Evolutionary conservation across 2,797 vertebrate species (phyloP).

Genomic region (Myotis planiceps): DNA sequence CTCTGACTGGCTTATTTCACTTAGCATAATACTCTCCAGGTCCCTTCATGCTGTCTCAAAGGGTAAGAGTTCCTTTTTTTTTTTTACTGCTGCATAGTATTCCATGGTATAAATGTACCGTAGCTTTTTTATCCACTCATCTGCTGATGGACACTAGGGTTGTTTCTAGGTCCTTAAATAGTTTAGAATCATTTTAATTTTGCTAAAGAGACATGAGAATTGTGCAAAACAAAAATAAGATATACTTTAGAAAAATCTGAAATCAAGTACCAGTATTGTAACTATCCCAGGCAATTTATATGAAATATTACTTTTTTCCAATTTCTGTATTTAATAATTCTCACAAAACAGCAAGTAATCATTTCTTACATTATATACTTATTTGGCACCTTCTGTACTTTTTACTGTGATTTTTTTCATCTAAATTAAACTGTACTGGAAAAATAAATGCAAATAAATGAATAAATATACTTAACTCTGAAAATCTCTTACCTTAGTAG

Average conservation of each 20-base stretch:
- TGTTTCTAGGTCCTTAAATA: too few species aligned
- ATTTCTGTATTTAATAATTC: not conserved
- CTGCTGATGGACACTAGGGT: too few species aligned
- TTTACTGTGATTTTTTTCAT: not conserved
- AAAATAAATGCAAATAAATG: not conserved
- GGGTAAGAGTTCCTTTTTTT: too few species aligned
- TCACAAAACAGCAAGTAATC: not conserved
- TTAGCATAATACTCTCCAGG: too few species aligned
- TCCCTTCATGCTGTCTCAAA: too few species aligned
- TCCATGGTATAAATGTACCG: too few species aligned
- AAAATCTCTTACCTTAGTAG: not conserved
- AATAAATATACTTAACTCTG: not conserved
- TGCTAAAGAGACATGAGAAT: not conserved
- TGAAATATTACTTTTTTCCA: not conserved
- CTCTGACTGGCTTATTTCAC: too few species aligned
- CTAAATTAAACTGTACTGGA: not conserved
- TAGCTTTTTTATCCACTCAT: too few species aligned
- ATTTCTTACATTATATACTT: not conserved
- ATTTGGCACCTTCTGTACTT: not conserved
- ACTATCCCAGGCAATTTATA: not conserved
- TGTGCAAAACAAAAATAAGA: constrained; percentile 16
- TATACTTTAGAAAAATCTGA: not conserved
- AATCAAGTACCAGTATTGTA: not conserved
- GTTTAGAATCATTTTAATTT: constrained; percentile 19
- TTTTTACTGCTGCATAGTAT: too few species aligned